Conservation (phyloP, 2,797 vertebrate genomes). For the Macrochelys suwanniensis region DNA sequence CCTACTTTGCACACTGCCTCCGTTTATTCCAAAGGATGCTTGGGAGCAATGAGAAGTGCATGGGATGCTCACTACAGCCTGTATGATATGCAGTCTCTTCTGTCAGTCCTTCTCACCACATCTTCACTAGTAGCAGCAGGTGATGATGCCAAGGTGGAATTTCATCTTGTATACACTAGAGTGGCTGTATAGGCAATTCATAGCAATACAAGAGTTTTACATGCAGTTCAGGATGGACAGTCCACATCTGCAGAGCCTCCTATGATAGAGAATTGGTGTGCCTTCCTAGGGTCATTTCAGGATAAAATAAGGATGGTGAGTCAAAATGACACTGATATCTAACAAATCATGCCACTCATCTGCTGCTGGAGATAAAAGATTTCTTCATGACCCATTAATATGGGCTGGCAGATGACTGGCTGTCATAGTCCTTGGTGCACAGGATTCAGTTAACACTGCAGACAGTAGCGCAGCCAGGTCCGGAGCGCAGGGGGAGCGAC, state of each 20-base stretch:
- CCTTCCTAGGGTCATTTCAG: neutral
- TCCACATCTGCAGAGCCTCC: neutral
- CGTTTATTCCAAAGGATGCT: neutral
- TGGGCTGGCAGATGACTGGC: rapidly evolving
- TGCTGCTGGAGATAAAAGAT: neutral
- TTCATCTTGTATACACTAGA: neutral
- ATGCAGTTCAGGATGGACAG: neutral
- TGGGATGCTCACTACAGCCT: neutral
- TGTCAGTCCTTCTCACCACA: no score
- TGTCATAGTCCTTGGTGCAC: neutral
- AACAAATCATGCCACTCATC: neutral
- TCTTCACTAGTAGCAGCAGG: neutral
- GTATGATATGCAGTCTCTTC: neutral
- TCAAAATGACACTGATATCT: neutral
- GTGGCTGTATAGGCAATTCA: rapidly evolving
- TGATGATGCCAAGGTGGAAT: neutral
- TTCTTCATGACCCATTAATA: neutral
- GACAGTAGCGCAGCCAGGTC: neutral
- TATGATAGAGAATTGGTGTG: neutral
- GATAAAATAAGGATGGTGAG: neutral
- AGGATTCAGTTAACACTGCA: neutral
- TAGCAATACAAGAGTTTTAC: neutral
- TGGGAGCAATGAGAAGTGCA: neutral
- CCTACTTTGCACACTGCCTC: constrained; percentile 2
- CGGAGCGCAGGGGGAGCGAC: no score